Evolutionary conservation across 2,797 vertebrate genomes (phyloP).

Genomic region (Simalia tracyae): DNA sequence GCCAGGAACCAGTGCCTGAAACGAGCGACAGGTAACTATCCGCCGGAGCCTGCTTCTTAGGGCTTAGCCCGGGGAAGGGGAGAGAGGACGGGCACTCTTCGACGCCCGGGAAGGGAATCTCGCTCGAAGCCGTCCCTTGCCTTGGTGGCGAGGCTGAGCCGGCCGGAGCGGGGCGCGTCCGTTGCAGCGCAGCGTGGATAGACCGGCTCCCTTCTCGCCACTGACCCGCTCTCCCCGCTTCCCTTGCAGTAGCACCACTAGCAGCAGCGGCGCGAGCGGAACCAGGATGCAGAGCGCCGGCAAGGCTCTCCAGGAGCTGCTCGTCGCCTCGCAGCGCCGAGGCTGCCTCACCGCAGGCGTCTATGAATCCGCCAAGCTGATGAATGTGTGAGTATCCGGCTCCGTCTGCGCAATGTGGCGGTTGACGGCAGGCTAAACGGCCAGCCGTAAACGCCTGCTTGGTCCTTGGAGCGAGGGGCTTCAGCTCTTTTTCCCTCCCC

Average conservation of each 20-base stretch:
- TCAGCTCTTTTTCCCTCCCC: neutral
- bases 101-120: neutral
- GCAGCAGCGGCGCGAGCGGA: neutral
- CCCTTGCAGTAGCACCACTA: neutral
- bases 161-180: neutral
- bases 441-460: neutral
- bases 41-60: accelerated
- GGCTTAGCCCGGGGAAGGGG: too few species aligned
- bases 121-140: neutral
- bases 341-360: slow-evolving; percentile 90
- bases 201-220: neutral
- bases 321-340: slow-evolving; percentile 86
- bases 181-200: neutral
- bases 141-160: too few species aligned
- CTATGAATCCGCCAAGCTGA: slow-evolving; percentile 94
- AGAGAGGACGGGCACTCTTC: neutral
- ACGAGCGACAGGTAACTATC: slow-evolving; percentile 82
- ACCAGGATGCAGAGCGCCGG: slow-evolving; percentile 80
- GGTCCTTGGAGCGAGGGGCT: too few species aligned
- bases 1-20: slow-evolving; percentile 83
- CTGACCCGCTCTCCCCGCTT: neutral
- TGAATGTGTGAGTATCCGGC: slow-evolving; percentile 88
- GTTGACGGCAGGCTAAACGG: neutral
- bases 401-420: neutral
- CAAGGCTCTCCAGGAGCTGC: slow-evolving; percentile 83